Evolutionary conservation across 1,140 invertebrate species (phyloP), one percentile per base, ranked within the genome.

Genomic region (Cyclargus thomasi): DNA sequence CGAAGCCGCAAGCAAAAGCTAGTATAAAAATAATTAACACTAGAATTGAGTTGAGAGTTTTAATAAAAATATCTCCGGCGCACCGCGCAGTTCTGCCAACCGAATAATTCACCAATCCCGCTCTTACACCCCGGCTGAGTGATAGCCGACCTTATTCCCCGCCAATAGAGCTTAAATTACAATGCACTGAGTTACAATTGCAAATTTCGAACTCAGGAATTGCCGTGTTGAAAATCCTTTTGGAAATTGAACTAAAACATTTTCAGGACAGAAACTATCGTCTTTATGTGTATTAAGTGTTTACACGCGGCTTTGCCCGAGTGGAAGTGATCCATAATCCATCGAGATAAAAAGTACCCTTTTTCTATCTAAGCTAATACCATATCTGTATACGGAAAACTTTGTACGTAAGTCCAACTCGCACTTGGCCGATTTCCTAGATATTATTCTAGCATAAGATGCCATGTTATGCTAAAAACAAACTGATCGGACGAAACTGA

Each of bases 71-170:
- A 47, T 63, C 67, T 71, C 29, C 67, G 62, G 64, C 67, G 68
- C n/a, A n/a, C n/a, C n/a, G 65, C 67, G 65, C 67, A 74, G 71
- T 62, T 63, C 70, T 70, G 68, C 66, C 68, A 53, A 74, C 66
- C 70, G 71, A 72, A 72, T 74, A 74, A 74, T 74, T 74, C 70
- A 74, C 68, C 70, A 74, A 74, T 59, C 55, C 55, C 21, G 10
- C 55, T 59, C 21, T 59, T 10, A 59, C 20, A 59, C 55, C 5
- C 10, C 55, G 1, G 20, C 18, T 11, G 10, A 4, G 18, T 59
- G 5, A 18, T 21, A 59, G 10, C 18, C 55, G 20, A 59, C 55
- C 18, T 21, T 59, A 22, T 11, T 6, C 8, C 20, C 10, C 17
- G 0, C 11, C 2, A 20, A 8, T 59, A 20, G 55, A 21, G 18